Percentiles rank a stretch among this genome's conserved stretches.
Conservation (phyloP, 2,797 vertebrate species). For the Gouania willdenowi region DNA sequence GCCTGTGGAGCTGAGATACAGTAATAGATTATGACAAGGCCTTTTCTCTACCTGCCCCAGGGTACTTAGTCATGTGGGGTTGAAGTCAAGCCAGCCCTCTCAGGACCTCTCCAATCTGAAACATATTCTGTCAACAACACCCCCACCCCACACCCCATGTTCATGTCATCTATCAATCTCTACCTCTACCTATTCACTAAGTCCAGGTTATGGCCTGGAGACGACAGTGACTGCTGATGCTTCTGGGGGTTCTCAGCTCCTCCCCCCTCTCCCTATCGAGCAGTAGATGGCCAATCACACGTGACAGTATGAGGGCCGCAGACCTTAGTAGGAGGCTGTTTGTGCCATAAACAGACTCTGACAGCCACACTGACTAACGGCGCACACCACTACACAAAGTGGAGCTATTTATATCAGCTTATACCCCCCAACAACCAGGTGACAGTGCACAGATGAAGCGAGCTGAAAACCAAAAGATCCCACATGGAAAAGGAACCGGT, state of each 20-base stretch:
- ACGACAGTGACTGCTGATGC: slow-evolving; percentile 54
- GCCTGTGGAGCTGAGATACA: slow-evolving; percentile 54
- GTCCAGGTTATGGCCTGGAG: slow-evolving; percentile 46
- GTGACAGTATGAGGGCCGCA: slow-evolving; percentile 73
- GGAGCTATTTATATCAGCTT: slow-evolving; percentile 67
- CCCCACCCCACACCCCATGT: slow-evolving; percentile 49
- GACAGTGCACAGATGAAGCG: slow-evolving; percentile 55
- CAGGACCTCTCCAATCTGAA: slow-evolving; percentile 59
- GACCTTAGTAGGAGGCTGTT: slow-evolving; percentile 63
- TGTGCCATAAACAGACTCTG: slow-evolving; percentile 69
- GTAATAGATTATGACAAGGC: slow-evolving; percentile 75
- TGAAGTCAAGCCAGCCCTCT: slow-evolving; percentile 58
- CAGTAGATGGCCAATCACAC: slow-evolving; percentile 56
- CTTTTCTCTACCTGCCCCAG: slow-evolving; percentile 65
- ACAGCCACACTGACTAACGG: slow-evolving; percentile 71
- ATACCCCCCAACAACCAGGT: slow-evolving; percentile 45
- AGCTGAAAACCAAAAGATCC: slow-evolving; percentile 32
- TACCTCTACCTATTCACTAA: slow-evolving; percentile 51
- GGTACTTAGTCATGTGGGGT: slow-evolving; percentile 66
- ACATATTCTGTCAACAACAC: slow-evolving; percentile 60
- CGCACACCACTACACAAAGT: slow-evolving; percentile 54
- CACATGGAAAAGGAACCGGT: slow-evolving; percentile 43
- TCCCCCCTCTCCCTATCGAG: slow-evolving; percentile 49
- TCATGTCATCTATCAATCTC: slow-evolving; percentile 74
- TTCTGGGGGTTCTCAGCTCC: slow-evolving; percentile 32